A percentile compares a stretch with the other conserved stretches of the same genome.
Evolutionary conservation across 2,113 vertebrate genomes (phyloP).

Genomic region (Mormyrus lacerda): DNA sequence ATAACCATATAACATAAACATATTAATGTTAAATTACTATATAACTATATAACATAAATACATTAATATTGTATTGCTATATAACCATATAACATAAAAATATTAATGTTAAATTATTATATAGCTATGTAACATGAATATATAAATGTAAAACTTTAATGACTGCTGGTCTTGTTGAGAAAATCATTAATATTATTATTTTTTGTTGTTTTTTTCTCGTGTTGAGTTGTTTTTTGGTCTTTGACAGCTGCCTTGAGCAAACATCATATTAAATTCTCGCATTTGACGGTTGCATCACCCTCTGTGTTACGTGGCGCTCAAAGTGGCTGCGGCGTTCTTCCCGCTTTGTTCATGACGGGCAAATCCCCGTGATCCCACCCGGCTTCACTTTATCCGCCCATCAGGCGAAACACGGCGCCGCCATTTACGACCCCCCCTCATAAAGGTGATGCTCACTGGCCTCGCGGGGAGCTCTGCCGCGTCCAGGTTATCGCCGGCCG

Average conservation of each 20-base stretch:
- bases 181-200: neutral
- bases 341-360: neutral
- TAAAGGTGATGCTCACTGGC: neutral
- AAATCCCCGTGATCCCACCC: neutral
- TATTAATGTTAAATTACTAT: neutral
- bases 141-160: neutral
- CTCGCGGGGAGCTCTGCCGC: neutral
- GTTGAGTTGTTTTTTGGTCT: neutral
- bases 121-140: neutral
- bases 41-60: neutral
- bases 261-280: neutral
- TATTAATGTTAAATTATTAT: neutral
- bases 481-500: neutral
- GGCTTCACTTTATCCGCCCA: neutral
- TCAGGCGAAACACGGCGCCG: neutral
- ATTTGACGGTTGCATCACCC: neutral
- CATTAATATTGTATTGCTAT: neutral
- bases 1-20: neutral
- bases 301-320: neutral
- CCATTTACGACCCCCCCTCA: neutral
- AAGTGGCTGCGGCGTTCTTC: neutral
- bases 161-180: neutral
- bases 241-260: slow-evolving; percentile 5
- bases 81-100: neutral
- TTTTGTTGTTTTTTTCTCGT: neutral